phyloP scores from a whole-genome alignment of 2,888 invertebrate species.

The Leptopilina drosophilae region DNA sequence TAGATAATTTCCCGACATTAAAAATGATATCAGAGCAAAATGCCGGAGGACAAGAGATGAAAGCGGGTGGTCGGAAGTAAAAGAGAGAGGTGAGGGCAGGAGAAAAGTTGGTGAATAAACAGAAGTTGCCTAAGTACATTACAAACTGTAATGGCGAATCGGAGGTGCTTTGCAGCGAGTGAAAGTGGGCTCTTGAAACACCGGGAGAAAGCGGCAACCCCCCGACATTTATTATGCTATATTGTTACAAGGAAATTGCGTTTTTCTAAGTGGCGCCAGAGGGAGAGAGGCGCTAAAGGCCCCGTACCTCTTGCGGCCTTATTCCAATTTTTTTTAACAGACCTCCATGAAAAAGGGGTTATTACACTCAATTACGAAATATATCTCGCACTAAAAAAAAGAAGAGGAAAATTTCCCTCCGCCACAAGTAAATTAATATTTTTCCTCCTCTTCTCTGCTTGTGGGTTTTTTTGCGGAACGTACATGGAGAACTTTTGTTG shows the following conservation, averaged over 20 bases:
- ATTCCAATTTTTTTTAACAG: conserved; percentile 58
- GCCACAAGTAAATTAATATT: not conserved
- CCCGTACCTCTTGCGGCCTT: conserved; percentile 53
- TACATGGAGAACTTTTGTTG: too few species aligned
- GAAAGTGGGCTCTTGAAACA: conserved; percentile 66
- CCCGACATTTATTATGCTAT: conserved; percentile 74
- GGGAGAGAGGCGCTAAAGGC: conserved; percentile 44
- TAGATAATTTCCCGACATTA: conserved; percentile 75
- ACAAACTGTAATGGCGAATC: conserved; percentile 76
- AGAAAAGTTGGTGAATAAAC: conserved; percentile 76
- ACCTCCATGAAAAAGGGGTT: conserved; percentile 15
- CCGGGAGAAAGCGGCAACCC: conserved; percentile 62
- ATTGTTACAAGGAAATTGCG: conserved; percentile 76
- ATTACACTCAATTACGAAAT: conserved; percentile 33
- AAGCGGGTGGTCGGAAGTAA: conserved; percentile 59
- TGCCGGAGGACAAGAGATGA: conserved; percentile 69
- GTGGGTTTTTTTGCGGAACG: not conserved
- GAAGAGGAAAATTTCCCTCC: not conserved
- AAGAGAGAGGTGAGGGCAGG: conserved; percentile 48
- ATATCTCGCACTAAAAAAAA: not conserved
- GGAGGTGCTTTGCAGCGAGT: conserved; percentile 66
- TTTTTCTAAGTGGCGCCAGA: conserved; percentile 70
- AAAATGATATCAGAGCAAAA: conserved; percentile 74
- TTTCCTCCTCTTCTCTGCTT: not conserved
- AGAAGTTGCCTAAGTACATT: conserved; percentile 77